A percentile compares a stretch with the other conserved stretches of the same genome.
These are phyloP conservation scores for Parasteatoda lunata DNA, from an alignment of 2,888 invertebrate genomes.

Conservation along the genomic window DNA sequence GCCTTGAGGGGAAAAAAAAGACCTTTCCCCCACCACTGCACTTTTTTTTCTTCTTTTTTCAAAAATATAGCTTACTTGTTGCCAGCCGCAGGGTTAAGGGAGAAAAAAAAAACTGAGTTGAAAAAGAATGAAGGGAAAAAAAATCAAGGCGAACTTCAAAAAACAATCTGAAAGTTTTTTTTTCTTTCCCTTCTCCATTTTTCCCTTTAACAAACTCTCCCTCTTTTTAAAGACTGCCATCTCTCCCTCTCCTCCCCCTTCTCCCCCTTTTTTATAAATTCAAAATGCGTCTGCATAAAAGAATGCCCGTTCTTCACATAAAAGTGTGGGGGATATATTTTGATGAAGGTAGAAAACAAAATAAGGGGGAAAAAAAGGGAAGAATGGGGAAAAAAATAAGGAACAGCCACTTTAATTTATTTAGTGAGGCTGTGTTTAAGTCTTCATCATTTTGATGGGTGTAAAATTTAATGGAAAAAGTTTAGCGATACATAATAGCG, in stretches of 20 bases:
- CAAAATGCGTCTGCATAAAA: slow-evolving; percentile 29
- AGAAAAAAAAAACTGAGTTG: not conserved
- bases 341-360: slow-evolving; percentile 1
- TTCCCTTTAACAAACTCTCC: not conserved
- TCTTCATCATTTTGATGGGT: slow-evolving; percentile 56
- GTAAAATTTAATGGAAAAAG: slow-evolving; percentile 65
- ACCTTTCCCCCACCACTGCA: slow-evolving; percentile 5
- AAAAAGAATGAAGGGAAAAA: slow-evolving; percentile 25
- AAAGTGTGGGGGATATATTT: not conserved
- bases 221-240: slow-evolving; percentile 35
- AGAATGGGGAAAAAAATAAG: slow-evolving; percentile 7
- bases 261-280: not conserved
- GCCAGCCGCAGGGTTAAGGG: slow-evolving; percentile 61
- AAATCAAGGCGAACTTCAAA: slow-evolving; percentile 29
- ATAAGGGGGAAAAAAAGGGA: slow-evolving; percentile 17
- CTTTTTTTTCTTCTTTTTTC: slow-evolving; percentile 1
- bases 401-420: slow-evolving; percentile 43
- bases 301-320: not conserved
- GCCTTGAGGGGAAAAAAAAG: slow-evolving; percentile 1
- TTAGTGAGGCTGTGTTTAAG: slow-evolving; percentile 50
- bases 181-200: slow-evolving; percentile 18
- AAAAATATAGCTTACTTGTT: slow-evolving; percentile 54
- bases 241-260: slow-evolving; percentile 4
- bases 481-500: slow-evolving; percentile 54
- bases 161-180: slow-evolving; percentile 13